A percentile compares a stretch with the other conserved stretches of the same genome.
These are phyloP conservation scores for Alectoris magna DNA, from an alignment of 2,797 vertebrate species.

Conservation along the genomic window DNA sequence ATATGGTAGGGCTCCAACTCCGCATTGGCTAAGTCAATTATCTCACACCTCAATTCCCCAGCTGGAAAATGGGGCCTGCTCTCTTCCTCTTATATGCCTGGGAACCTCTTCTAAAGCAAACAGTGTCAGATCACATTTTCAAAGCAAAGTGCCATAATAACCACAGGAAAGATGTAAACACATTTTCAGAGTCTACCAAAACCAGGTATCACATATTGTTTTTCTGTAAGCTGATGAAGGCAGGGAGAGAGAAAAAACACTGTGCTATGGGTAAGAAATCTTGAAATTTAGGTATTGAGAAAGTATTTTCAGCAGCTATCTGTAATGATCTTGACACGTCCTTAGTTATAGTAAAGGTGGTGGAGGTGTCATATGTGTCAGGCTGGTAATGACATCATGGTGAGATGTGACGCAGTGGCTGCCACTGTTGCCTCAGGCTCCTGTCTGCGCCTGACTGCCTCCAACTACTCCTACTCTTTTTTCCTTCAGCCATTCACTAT, in stretches of 20 bases:
- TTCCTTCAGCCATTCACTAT: neutral
- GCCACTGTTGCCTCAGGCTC: neutral
- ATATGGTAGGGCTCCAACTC: neutral
- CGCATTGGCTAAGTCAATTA: neutral
- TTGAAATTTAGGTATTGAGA: neutral
- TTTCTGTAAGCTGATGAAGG: neutral
- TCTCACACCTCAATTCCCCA: neutral
- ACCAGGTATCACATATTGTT: fast-evolving
- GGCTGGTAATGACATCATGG: neutral
- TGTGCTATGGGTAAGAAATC: neutral
- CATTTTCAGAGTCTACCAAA: neutral
- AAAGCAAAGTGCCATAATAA: neutral
- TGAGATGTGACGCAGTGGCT: neutral
- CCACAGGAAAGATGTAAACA: neutral
- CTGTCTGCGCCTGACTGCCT: neutral
- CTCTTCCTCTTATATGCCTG: neutral
- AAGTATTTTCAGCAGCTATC: neutral
- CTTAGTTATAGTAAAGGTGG: neutral
- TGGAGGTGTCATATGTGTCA: neutral
- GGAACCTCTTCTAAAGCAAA: neutral
- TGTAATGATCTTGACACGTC: neutral
- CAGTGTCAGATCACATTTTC: neutral
- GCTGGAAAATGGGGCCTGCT: neutral
- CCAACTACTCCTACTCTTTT: neutral
- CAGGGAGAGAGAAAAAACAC: neutral